Conservation (phyloP, 1,140 invertebrate species). For the Aphaenogaster ashmeadi region DNA sequence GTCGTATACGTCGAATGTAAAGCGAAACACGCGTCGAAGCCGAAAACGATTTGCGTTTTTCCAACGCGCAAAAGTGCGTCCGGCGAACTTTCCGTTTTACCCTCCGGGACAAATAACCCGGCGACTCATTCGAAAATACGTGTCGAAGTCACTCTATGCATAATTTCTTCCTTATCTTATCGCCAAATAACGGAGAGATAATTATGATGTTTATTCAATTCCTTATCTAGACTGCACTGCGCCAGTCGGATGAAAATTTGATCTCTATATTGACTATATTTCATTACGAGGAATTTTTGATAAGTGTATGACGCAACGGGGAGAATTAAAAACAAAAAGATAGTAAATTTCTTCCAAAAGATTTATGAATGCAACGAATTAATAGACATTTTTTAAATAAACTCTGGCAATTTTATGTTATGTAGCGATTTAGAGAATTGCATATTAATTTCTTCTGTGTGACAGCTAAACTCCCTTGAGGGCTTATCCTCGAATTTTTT, state of each 20-base stretch:
- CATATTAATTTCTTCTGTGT: not conserved
- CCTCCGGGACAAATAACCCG: not conserved
- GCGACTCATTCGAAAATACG: not conserved
- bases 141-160: not conserved
- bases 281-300: slow-evolving; percentile 2
- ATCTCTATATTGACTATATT: slow-evolving; percentile 53
- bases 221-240: slow-evolving; percentile 53
- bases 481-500: not conserved
- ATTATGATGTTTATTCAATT: slow-evolving; percentile 13
- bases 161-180: slow-evolving; percentile 48
- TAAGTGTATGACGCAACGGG: not conserved
- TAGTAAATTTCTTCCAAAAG: not conserved
- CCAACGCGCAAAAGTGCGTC: not conserved
- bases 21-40: not conserved
- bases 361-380: not conserved
- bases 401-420: not conserved
- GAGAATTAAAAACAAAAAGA: slow-evolving; percentile 1
- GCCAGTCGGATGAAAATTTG: slow-evolving; percentile 29
- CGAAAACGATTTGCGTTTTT: not conserved
- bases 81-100: not conserved
- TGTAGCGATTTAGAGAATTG: not conserved
- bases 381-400: not conserved
- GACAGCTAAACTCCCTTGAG: not conserved
- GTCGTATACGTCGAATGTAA: not conserved
- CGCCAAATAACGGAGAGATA: not conserved